Conservation (phyloP, 2,113 vertebrate genomes). For the Campylorhamphus procurvoides region DNA sequence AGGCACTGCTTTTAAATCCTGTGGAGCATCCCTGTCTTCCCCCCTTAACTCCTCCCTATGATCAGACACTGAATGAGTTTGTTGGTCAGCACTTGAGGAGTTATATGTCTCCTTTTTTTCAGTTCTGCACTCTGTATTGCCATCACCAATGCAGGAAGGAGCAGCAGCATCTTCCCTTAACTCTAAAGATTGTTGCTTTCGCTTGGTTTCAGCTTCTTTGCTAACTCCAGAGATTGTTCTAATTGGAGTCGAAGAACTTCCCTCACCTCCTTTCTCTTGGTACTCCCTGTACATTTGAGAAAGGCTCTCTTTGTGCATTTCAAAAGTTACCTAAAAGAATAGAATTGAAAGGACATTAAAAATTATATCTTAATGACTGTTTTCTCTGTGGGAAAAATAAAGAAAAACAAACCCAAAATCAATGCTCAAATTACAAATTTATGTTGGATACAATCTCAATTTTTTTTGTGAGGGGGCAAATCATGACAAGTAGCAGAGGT, state of each 20-base stretch:
- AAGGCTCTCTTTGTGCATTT: slow-evolving; percentile 93
- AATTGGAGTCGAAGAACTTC: slow-evolving; percentile 62
- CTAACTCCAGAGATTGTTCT: slow-evolving; percentile 79
- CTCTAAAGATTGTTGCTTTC: slow-evolving; percentile 32
- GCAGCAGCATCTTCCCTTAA: slow-evolving; percentile 31
- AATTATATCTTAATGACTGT: not conserved
- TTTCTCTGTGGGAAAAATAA: not conserved
- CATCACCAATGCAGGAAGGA: not conserved
- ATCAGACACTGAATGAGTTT: not conserved
- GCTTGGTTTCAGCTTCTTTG: slow-evolving; percentile 61
- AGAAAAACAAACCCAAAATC: not conserved
- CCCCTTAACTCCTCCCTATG: slow-evolving; percentile 33
- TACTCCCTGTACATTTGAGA: slow-evolving; percentile 88
- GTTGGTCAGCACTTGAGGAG: slow-evolving; percentile 44
- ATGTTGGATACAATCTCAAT: not conserved
- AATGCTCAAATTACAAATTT: not conserved
- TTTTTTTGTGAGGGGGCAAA: not conserved
- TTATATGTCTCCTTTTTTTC: slow-evolving; percentile 69
- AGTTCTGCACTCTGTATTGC: slow-evolving; percentile 30
- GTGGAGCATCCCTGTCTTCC: not conserved
- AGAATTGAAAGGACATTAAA: not conserved
- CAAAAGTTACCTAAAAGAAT: slow-evolving; percentile 89
- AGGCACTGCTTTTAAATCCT: slow-evolving; percentile 1
- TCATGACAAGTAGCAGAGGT: not conserved
- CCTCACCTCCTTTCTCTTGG: slow-evolving; percentile 79